Base-by-base conservation (phyloP, 1,140 invertebrate genomes). In the Bombus pascuorum region DNA sequence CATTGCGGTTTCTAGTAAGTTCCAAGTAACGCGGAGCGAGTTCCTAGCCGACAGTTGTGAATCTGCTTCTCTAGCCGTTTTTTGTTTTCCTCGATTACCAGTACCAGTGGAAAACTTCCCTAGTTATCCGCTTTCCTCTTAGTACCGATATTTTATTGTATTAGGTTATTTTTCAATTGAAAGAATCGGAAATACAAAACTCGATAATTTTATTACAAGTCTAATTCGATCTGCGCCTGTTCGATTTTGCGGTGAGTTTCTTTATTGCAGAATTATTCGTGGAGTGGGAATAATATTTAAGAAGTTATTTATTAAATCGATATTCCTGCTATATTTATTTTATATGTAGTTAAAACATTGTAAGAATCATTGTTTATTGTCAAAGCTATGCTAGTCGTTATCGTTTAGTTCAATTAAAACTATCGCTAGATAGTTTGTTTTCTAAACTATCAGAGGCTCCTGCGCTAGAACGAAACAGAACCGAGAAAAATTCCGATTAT, bases 181-280 rank as follows among this genome's bases (percentile, higher is more conserved):
- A 28, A 15, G 18, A 68, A 68, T 68, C 66, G 32, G 3, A 22
- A 39, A 2, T 34, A 4, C 28, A 32, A 32, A 74, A 47, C 22
- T 10, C 22, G n/a, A 28, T 12, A 32, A 44, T 22, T 68, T 73
- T 3, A n/a, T 59, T 37, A 28, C 28, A 3, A 2, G 3, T 62
- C 1, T n/a, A 62, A 3, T 13, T n/a, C 10, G 59, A 28, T n/a
- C 59, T 12, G 25, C 28, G 28, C 18, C 47, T 22, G 59, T 13
- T 62, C 59, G 18, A 53, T 53, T 5, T 53, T 53, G 47, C 3
- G 32, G 65, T 79, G 39, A 79, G 76, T 71, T 79, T n/a, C 59
- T 62, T 62, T n/a, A 53, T 22, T 8, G 47, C 47, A 22, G 18
- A 53, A 53, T 53, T 53, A 8, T 53, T 53, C 47, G 5, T 53